Base-by-base conservation (phyloP, 2,888 invertebrate species). In the Pasiphila rectangulata region DNA sequence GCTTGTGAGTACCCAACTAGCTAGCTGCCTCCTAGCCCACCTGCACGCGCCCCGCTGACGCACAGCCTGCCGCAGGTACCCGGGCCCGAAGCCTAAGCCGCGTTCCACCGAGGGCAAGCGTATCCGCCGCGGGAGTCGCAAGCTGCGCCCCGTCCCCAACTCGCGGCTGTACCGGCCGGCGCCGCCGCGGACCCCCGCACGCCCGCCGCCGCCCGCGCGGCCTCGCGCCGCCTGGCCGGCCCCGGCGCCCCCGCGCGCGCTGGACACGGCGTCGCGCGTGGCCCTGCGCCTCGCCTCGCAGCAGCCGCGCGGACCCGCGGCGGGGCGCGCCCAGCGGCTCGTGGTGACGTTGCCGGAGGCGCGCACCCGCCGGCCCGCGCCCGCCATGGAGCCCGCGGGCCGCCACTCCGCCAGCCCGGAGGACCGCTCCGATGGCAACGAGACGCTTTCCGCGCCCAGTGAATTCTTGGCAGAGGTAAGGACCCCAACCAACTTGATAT, bases 401-500 rank as follows among this genome's bases (percentile, higher is more conserved):
- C 64, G 72, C 9, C 69, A 70, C 51, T 75, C 79, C 17, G 83
- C 90, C 67, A 91, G 91, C 68, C 92, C 91, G 57, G 94, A 93
- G 75, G 93, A 93, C 69, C 84, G 92, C 56, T 90, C 91, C 54
- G 94, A 94, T 65, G 93, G 93, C 38, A 93, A 93, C 74, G 93
- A 94, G 68, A 91, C 93, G 62, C 90, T 92, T 66, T 93, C 94
- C 52, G 94, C 94, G 23, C 94, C 94, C 35, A 94, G 94, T 51
- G 94, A 94, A 76, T 92, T 93, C 75, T 87, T 94, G 10, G 43
- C 48, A 6, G 48, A 44, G 44, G 44, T 45, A 27, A 39, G 47
- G n/a, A 0, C 4, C n/a, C 13, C 19, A 17, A 25, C 4, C 2
- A 27, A n/a, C n/a, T 16, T 5, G 3, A 2, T 17, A 9, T 2